Percentiles rank a stretch among this genome's conserved stretches.
These are phyloP conservation scores for Nowickia ferox DNA, from an alignment of 2,888 invertebrate genomes.

Conservation along the genomic window DNA sequence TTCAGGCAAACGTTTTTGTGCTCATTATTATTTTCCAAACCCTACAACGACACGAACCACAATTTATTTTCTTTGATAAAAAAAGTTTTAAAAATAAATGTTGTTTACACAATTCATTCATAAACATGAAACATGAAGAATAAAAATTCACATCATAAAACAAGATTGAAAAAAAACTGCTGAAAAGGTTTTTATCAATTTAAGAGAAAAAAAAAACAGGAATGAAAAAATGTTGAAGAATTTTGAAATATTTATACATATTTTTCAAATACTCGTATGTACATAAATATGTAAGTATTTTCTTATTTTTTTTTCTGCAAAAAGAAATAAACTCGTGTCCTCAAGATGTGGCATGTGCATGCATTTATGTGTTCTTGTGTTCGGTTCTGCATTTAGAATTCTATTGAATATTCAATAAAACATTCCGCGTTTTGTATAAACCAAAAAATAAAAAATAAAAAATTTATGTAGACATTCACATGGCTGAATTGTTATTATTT, in stretches of 20 bases:
- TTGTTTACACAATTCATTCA: slow-evolving; percentile 53
- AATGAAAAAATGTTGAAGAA: slow-evolving; percentile 21
- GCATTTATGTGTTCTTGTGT: slow-evolving; percentile 17
- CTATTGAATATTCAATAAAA: slow-evolving; percentile 64
- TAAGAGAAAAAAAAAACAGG: slow-evolving; percentile 14
- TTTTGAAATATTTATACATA: slow-evolving; percentile 45
- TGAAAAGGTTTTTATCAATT: slow-evolving; percentile 52
- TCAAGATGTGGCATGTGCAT: slow-evolving; percentile 50
- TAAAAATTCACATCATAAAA: slow-evolving; percentile 31
- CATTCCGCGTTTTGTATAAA: slow-evolving; percentile 47
- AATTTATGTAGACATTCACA: slow-evolving; percentile 43
- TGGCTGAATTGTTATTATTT: slow-evolving; percentile 55
- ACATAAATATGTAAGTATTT: neutral
- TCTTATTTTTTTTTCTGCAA: slow-evolving; percentile 1
- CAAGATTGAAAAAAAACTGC: slow-evolving; percentile 1
- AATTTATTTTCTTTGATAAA: slow-evolving; percentile 25
- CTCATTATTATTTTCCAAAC: slow-evolving; percentile 11
- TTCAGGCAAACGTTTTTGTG: slow-evolving; percentile 52
- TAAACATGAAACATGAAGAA: slow-evolving; percentile 30
- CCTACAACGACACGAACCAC: slow-evolving; percentile 38
- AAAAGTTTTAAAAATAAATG: slow-evolving; percentile 28
- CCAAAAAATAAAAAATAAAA: neutral
- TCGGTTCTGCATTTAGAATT: slow-evolving; percentile 28
- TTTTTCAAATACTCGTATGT: slow-evolving; percentile 4
- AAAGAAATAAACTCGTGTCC: slow-evolving; percentile 22